Evolutionary conservation across 1,140 invertebrate genomes (phyloP).

Genomic region (Orius insidiosus): DNA sequence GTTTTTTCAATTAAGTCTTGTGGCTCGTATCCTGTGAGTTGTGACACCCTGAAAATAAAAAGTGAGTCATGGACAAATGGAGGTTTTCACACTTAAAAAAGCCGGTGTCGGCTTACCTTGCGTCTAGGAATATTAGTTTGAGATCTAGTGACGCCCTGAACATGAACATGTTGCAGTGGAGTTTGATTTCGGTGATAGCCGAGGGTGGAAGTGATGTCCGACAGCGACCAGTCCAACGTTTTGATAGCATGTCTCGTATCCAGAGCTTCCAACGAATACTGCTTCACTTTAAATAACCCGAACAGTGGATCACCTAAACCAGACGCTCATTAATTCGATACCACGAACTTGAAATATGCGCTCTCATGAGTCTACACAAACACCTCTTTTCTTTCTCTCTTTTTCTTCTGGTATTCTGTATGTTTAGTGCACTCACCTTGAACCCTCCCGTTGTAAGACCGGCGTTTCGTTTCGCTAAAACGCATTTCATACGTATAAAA

Average conservation of each 20-base stretch:
- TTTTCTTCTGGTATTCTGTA: no score
- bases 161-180: conserved; percentile 97
- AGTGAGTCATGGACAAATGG: conserved; percentile 9
- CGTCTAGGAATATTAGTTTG: conserved; percentile 88
- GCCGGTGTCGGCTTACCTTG: conserved; percentile 50
- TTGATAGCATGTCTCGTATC: conserved; percentile 40
- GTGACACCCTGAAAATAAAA: conserved; percentile 56
- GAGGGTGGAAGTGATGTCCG: conserved; percentile 76
- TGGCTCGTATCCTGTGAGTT: conserved; percentile 89
- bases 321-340: no score
- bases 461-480: conserved; percentile 90
- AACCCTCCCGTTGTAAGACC: conserved; percentile 85
- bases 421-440: conserved; percentile 50
- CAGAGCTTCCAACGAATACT: conserved; percentile 28
- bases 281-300: conserved; percentile 76
- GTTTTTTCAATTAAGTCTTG: conserved; percentile 94
- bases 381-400: no score
- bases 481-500: conserved; percentile 94
- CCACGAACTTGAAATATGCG: no score
- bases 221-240: conserved; percentile 87
- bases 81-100: conserved; percentile 2
- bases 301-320: conserved; percentile 86
- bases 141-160: conserved; percentile 81
- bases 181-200: conserved; percentile 91
- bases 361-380: no score